These are phyloP conservation scores for Odocoileus hemionus DNA, from an alignment of 2,113 vertebrate genomes.

Conservation along the genomic window DNA sequence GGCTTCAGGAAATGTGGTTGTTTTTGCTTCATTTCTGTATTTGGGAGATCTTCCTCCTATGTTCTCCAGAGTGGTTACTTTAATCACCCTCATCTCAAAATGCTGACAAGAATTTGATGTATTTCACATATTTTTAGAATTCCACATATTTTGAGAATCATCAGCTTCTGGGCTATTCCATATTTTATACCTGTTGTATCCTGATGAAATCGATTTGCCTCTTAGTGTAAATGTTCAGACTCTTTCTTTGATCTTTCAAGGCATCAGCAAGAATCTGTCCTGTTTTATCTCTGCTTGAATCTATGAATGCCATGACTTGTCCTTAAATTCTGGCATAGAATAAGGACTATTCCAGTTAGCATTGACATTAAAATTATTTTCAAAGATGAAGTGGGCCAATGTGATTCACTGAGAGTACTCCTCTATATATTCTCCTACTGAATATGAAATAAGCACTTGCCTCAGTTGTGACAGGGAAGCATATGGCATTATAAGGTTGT, in stretches of 20 bases:
- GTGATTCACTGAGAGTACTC: neutral
- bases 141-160: neutral
- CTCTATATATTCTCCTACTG: neutral
- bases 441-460: neutral
- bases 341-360: neutral
- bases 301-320: neutral
- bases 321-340: conserved; percentile 20
- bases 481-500: neutral
- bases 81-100: neutral
- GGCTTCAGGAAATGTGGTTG: neutral
- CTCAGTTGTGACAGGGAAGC: neutral
- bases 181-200: neutral
- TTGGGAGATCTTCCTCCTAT: neutral
- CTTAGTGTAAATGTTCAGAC: neutral
- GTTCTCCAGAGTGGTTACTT: neutral
- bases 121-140: neutral
- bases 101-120: neutral
- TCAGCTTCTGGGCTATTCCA: neutral
- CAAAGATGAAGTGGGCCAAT: neutral
- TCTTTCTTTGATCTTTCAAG: neutral
- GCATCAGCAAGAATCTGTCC: neutral
- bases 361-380: conserved; percentile 1
- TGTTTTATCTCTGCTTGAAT: neutral
- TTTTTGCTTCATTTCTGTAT: neutral
- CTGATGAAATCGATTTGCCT: neutral